Evolutionary conservation across 2,797 vertebrate genomes (phyloP), one percentile per base, ranked within the genome.

Genomic region (Pitangus sulphuratus): DNA sequence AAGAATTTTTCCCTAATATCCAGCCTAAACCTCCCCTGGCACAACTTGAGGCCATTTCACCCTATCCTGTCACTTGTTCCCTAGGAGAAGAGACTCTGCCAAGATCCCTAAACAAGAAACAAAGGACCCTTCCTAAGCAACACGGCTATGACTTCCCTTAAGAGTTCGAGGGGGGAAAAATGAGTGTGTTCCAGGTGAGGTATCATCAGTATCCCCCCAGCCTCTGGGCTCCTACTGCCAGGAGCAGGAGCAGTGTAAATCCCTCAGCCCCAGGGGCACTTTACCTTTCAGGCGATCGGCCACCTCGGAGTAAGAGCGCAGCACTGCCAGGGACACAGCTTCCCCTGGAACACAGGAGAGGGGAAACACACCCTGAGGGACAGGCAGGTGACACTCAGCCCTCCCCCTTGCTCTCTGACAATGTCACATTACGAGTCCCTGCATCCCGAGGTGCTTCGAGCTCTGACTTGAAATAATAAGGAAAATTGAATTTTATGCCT

Each of bases 201-300:
- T 12, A 42, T 12, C 71, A 79, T 2, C 30, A 11, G 6, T 11
- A 19, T 11, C 18, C 6, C 54, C 47, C 25, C 40, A 74, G 37
- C 12, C 21, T 82, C 69, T 14, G 25, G n/a, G 47, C 25, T 82
- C 7, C 45, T 56, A 3, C 8, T 31, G 44, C 25, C n/a, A 45
- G 20, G 31, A 64, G 12, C 1, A 68, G 33, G 30, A 26, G 28
- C 50, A 84, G 75, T 57, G 18, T 30, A 16, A 44, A 61, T 61
- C 53, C 50, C 56, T 16, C 31, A 69, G 58, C 42, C 12, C 44
- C 14, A 18, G 2, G 2, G 31, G 53, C 20, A 66, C 22, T 82
- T 97, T 98, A 99, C 99, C 99, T 98, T 98, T 96, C 89, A 99
- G 97, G 51, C 85, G 98, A 85, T 97, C 33, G 4, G 99, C 98